Evolutionary conservation across 2,113 vertebrate genomes (phyloP).

Genomic region (Catharus minimus): DNA sequence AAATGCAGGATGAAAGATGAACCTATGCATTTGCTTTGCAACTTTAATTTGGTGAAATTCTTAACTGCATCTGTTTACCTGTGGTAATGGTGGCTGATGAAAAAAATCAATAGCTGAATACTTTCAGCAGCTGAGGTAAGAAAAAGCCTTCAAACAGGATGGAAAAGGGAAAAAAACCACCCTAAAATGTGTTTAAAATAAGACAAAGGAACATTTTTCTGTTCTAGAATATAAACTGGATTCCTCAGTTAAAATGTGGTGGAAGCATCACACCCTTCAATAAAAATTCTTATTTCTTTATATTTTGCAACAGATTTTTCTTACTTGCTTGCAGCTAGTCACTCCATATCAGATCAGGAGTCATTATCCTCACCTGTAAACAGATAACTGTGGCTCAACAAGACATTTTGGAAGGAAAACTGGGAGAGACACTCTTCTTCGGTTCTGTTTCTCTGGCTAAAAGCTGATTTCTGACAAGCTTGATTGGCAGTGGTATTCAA

Average conservation of each 20-base stretch:
- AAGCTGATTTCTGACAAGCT: neutral
- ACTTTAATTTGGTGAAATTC: neutral
- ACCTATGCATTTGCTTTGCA: neutral
- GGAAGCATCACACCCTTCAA: neutral
- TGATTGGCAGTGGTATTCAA: neutral
- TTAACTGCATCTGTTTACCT: neutral
- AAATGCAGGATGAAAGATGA: neutral
- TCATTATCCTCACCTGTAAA: neutral
- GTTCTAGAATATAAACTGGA: neutral
- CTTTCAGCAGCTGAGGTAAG: neutral
- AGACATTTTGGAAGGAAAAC: neutral
- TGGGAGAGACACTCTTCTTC: neutral
- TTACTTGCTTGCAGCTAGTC: neutral
- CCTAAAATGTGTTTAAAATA: neutral
- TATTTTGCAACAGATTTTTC: neutral
- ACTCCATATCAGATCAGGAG: neutral
- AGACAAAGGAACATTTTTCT: neutral
- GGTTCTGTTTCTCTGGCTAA: neutral
- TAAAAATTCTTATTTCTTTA: neutral
- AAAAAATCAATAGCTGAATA: neutral
- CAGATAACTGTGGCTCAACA: neutral
- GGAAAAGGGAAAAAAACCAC: fast-evolving
- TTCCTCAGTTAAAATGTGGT: neutral
- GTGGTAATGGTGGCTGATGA: neutral
- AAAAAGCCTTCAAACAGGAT: neutral